These are phyloP conservation scores for Tragelaphus eurycerus DNA, from an alignment of 2,797 vertebrate genomes.

Conservation along the genomic window DNA sequence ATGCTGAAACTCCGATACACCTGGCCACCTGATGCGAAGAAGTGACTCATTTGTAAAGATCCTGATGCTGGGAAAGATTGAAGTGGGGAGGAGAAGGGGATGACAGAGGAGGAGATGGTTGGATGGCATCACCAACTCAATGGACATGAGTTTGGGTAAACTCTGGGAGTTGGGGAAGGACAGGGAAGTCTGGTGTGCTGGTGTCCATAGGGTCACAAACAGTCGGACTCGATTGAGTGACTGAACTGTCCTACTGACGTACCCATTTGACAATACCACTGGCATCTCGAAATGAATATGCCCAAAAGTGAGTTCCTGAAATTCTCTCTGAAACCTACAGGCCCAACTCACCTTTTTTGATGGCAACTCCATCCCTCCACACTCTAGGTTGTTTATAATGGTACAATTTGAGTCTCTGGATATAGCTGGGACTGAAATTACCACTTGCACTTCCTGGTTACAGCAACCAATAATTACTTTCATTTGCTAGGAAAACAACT, in stretches of 20 bases:
- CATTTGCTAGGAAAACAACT: not conserved
- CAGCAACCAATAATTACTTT: not conserved
- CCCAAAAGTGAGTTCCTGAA: not conserved
- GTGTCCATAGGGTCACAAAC: not conserved
- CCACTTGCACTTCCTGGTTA: not conserved
- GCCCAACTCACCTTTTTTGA: not conserved
- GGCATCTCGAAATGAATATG: not conserved
- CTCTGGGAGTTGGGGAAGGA: not conserved
- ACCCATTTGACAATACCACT: not conserved
- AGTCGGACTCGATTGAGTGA: rapidly evolving
- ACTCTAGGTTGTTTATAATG: not conserved
- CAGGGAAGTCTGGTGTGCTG: not conserved
- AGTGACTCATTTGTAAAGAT: not conserved
- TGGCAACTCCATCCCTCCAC: not conserved
- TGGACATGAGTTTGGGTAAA: not conserved
- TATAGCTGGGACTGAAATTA: not conserved
- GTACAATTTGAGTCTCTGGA: not conserved
- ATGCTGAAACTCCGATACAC: not conserved
- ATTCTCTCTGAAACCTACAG: not conserved
- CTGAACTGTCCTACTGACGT: not conserved
- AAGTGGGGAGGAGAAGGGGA: rapidly evolving
- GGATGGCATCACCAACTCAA: not conserved
- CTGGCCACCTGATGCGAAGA: not conserved
- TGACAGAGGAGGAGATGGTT: not conserved
- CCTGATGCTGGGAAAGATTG: not conserved